Evolutionary conservation across 1,140 invertebrate genomes (phyloP).

Genomic region (Atta texana): DNA sequence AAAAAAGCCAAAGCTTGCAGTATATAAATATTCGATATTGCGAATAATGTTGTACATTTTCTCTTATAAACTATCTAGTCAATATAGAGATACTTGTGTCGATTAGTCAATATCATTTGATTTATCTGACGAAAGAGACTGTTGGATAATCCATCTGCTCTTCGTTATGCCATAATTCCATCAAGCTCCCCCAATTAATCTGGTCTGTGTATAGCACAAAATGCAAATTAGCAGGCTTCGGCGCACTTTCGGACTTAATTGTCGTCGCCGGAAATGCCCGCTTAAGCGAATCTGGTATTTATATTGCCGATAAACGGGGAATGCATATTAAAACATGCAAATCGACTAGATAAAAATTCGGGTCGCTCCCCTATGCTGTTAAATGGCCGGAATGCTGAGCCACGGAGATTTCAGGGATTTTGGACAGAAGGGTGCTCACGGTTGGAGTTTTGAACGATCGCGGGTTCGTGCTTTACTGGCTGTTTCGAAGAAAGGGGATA

Average conservation of each 20-base stretch:
- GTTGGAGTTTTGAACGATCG: slow-evolving; percentile 63
- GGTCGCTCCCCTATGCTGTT: slow-evolving; percentile 59
- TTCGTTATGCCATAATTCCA: slow-evolving; percentile 63
- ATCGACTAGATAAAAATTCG: slow-evolving; percentile 71
- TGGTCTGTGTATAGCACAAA: slow-evolving; percentile 49
- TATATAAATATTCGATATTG: background rate
- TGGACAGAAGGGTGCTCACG: slow-evolving; percentile 61
- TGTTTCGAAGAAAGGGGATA: slow-evolving; percentile 57
- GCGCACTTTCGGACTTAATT: slow-evolving; percentile 74
- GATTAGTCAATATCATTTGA: slow-evolving; percentile 48
- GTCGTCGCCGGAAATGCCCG: slow-evolving; percentile 70
- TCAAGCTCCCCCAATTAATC: slow-evolving; percentile 62
- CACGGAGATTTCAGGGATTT: slow-evolving; percentile 71
- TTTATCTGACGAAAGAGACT: slow-evolving; percentile 46
- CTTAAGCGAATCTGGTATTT: slow-evolving; percentile 77
- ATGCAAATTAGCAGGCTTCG: slow-evolving; percentile 73
- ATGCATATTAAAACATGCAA: slow-evolving; percentile 79
- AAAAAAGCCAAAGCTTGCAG: background rate
- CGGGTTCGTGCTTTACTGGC: slow-evolving; percentile 60
- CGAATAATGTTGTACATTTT: background rate
- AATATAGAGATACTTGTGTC: background rate
- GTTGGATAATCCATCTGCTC: slow-evolving; percentile 52
- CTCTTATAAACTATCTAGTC: slow-evolving; percentile 10
- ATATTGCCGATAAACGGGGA: slow-evolving; percentile 76
- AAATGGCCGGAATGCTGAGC: slow-evolving; percentile 64